Percentiles rank a stretch among this genome's conserved stretches.
phyloP scores from a whole-genome alignment of 2,888 invertebrate species.

The Halictus quadricinctus region DNA sequence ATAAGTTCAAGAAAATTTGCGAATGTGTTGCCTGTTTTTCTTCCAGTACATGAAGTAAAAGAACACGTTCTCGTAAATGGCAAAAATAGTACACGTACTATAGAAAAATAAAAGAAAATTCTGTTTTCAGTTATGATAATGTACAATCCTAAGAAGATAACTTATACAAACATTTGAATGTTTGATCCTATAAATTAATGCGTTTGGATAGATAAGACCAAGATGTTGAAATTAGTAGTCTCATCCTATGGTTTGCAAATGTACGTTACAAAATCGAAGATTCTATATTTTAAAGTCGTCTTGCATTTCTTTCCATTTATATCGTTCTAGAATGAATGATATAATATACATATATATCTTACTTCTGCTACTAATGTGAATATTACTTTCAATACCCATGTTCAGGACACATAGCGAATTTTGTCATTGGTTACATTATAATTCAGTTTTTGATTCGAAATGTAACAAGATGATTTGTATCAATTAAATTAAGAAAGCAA shows the following conservation, averaged over 20 bases:
- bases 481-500: too few relatives aligned
- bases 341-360: too few relatives aligned
- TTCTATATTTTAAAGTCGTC: not conserved
- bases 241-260: constrained; percentile 15
- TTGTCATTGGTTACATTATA: too few relatives aligned
- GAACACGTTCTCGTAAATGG: not conserved
- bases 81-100: not conserved
- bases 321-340: too few relatives aligned
- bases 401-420: too few relatives aligned
- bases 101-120: constrained; percentile 8
- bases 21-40: not conserved
- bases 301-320: too few relatives aligned
- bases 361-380: too few relatives aligned
- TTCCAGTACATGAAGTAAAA: not conserved
- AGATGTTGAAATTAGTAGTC: constrained; percentile 39
- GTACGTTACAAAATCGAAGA: not conserved
- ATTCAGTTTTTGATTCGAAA: too few relatives aligned
- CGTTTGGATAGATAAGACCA: constrained; percentile 59
- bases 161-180: constrained; percentile 67
- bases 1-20: not conserved
- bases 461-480: too few relatives aligned
- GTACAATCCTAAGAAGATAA: constrained; percentile 55
- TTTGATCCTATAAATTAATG: constrained; percentile 71
- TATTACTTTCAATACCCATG: too few relatives aligned
- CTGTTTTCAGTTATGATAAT: constrained; percentile 40